phyloP scores from a whole-genome alignment of 2,113 vertebrate genomes.

The Myotis brandtii region DNA sequence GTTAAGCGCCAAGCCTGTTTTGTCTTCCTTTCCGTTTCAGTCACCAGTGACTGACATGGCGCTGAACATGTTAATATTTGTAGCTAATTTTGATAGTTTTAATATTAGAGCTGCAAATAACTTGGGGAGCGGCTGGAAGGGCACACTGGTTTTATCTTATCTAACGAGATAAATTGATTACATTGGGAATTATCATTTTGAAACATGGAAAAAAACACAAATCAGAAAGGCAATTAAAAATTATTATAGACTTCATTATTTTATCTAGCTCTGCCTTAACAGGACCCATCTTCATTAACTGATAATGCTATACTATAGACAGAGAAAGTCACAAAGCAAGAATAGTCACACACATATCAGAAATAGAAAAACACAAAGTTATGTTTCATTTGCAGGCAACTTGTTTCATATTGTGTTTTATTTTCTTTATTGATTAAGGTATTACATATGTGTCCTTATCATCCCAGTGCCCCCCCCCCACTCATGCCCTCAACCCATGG shows the following conservation, averaged over 20 bases:
- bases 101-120: not conserved
- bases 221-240: not conserved
- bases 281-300: conserved; percentile 70
- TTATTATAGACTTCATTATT: not conserved
- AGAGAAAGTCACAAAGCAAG: conserved; percentile 83
- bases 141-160: not conserved
- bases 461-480: too few species aligned
- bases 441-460: too few species aligned
- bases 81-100: not conserved
- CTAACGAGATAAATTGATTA: not conserved
- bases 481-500: too few species aligned
- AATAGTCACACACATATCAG: conserved; percentile 83
- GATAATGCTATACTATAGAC: conserved; percentile 70
- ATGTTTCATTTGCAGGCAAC: conserved; percentile 84
- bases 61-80: not conserved
- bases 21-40: too few species aligned
- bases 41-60: too few species aligned
- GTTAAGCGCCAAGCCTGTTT: too few species aligned
- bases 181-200: not conserved
- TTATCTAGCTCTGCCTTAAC: not conserved
- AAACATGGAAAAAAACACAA: not conserved
- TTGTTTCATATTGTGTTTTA: conserved; percentile 39
- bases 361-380: conserved; percentile 82
- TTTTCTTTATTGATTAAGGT: too few species aligned
- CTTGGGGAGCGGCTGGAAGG: not conserved